Conservation (phyloP, 2,797 vertebrate species). For the Molossus molossus region DNA sequence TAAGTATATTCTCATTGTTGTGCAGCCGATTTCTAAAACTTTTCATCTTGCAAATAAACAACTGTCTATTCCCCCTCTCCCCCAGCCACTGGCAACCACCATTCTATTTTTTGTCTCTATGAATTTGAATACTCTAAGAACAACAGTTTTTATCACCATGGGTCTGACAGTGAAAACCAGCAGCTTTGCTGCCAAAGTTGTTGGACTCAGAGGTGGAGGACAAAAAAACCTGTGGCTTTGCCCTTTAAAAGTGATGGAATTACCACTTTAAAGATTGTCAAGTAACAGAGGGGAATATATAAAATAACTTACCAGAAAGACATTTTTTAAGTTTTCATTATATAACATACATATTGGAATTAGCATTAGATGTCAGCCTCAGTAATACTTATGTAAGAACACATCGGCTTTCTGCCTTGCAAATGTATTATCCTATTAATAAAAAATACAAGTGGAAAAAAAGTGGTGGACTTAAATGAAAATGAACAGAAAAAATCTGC, state of each 20-base stretch:
- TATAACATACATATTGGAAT: background rate
- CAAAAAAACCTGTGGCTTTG: conserved; percentile 1
- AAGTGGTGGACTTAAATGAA: background rate
- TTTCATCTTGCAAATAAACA: conserved; percentile 31
- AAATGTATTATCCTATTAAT: background rate
- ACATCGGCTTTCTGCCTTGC: background rate
- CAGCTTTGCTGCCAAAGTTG: background rate
- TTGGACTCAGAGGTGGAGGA: background rate
- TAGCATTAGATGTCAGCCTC: background rate
- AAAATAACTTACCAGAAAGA: conserved; percentile 12
- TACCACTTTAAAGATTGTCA: background rate
- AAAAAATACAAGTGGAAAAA: conserved; percentile 43
- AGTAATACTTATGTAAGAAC: background rate
- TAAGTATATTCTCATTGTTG: background rate
- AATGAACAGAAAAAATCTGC: background rate
- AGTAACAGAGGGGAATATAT: background rate
- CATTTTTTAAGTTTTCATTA: conserved; percentile 3
- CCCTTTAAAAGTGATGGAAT: background rate
- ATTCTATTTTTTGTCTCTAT: background rate
- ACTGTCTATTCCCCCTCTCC: background rate
- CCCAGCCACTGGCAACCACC: background rate
- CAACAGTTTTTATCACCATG: background rate
- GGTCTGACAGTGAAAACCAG: background rate
- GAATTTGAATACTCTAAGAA: background rate
- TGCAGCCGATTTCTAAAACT: background rate